Evolutionary conservation across 2,888 invertebrate genomes (phyloP).

Genomic region (Drosophila colorata): DNA sequence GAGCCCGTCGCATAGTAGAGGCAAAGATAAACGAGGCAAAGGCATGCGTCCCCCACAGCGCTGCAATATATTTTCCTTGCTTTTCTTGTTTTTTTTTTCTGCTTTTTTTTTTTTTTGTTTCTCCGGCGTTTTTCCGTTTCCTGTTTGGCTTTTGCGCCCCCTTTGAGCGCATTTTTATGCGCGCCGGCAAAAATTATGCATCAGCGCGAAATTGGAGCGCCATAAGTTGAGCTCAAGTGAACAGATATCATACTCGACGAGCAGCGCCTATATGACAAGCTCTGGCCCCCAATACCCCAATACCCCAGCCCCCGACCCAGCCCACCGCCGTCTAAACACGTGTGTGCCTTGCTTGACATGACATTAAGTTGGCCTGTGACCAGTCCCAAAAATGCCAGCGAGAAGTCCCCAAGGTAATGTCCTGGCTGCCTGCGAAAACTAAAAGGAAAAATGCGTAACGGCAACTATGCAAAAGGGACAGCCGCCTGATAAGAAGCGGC

Average conservation of each 20-base stretch:
- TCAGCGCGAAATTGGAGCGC: constrained; percentile 80
- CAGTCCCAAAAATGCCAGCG: constrained; percentile 15
- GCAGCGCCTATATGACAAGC: constrained; percentile 44
- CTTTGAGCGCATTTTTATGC: constrained; percentile 77
- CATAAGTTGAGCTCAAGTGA: constrained; percentile 72
- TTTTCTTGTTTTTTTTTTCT: not conserved
- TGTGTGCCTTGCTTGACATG: constrained; percentile 54
- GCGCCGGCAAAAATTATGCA: constrained; percentile 71
- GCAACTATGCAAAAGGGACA: constrained; percentile 78
- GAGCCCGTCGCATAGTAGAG: constrained; percentile 18
- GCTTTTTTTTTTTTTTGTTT: constrained; percentile 8
- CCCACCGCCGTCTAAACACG: constrained; percentile 49
- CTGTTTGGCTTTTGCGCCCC: constrained; percentile 63
- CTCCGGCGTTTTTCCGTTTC: constrained; percentile 42
- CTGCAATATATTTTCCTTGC: constrained; percentile 32
- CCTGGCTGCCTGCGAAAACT: constrained; percentile 47
- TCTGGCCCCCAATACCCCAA: too few relatives aligned
- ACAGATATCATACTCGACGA: constrained; percentile 50
- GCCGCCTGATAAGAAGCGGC: constrained; percentile 53
- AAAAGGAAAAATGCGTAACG: constrained; percentile 56
- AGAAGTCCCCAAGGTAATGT: constrained; percentile 66
- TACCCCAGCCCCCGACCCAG: not conserved
- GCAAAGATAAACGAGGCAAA: constrained; percentile 54
- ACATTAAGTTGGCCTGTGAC: constrained; percentile 64
- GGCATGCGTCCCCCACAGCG: constrained; percentile 37